Percentiles rank a stretch among this genome's conserved stretches.
Evolutionary conservation across 2,888 invertebrate species (phyloP).

Genomic region (Hemistola chrysoprasaria): DNA sequence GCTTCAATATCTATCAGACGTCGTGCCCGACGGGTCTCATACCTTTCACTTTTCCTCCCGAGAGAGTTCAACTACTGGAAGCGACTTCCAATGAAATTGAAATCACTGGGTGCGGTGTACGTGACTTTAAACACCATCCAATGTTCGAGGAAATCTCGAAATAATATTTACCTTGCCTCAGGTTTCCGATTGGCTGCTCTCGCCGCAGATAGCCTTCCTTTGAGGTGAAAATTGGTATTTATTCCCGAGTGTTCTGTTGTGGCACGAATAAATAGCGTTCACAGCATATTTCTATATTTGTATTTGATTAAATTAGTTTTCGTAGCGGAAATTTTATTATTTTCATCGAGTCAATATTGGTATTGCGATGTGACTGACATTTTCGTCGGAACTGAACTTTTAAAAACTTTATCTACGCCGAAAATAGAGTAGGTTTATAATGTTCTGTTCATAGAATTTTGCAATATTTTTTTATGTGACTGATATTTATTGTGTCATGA

Average conservation of each 20-base stretch:
- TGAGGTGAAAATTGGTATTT: conserved; percentile 66
- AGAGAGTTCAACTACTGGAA: conserved; percentile 45
- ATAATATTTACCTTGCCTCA: conserved; percentile 66
- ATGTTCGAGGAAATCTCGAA: conserved; percentile 60
- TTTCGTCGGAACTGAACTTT: conserved; percentile 10
- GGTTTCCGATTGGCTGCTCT: conserved; percentile 53
- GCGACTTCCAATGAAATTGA: conserved; percentile 62
- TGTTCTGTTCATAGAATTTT: conserved; percentile 3
- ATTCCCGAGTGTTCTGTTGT: conserved; percentile 54
- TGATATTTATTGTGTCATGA: not conserved
- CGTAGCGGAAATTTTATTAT: conserved; percentile 23
- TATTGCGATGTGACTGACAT: conserved; percentile 16
- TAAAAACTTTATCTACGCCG: conserved; percentile 8
- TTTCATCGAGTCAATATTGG: conserved; percentile 8
- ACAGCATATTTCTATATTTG: conserved; percentile 30
- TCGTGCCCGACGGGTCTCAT: conserved; percentile 29
- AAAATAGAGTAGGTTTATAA: conserved; percentile 4
- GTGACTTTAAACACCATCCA: conserved; percentile 69
- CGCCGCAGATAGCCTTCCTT: conserved; percentile 53
- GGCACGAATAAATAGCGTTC: conserved; percentile 29
- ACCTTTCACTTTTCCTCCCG: conserved; percentile 43
- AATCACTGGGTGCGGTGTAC: conserved; percentile 60
- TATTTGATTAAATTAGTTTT: conserved; percentile 31
- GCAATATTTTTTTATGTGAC: not conserved
- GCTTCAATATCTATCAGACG: conserved; percentile 21